Conservation (phyloP, 2,888 invertebrate genomes). For the Corbicula japonica region DNA sequence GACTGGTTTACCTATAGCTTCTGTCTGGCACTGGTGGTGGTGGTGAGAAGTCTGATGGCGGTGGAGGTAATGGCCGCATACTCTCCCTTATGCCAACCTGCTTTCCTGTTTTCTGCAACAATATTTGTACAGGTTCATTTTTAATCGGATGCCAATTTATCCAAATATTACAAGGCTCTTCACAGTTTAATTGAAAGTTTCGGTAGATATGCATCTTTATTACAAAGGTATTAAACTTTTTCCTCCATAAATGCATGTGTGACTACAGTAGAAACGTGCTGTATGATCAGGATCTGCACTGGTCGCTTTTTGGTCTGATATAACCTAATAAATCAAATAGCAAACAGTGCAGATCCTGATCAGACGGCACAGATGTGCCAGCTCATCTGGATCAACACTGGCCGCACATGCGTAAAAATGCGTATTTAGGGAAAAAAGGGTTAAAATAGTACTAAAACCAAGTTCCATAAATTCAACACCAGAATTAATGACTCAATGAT, state of each 20-base stretch:
- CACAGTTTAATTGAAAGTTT: background rate
- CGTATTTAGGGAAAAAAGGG: too few species aligned
- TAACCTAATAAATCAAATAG: too few species aligned
- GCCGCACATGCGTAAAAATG: too few species aligned
- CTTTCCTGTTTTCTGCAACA: conserved; percentile 39
- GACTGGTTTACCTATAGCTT: conserved; percentile 61
- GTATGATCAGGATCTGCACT: too few species aligned
- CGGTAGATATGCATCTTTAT: background rate
- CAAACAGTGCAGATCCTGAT: too few species aligned
- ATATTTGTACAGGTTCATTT: background rate
- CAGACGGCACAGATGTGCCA: too few species aligned
- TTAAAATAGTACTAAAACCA: too few species aligned
- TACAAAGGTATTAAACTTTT: background rate
- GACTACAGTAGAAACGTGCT: too few species aligned
- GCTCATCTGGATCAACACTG: too few species aligned
- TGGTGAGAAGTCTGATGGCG: conserved; percentile 20
- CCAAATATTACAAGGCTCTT: background rate
- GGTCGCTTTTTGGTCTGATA: too few species aligned
- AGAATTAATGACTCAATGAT: too few species aligned
- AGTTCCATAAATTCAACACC: too few species aligned
- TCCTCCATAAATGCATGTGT: background rate
- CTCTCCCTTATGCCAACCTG: conserved; percentile 16
- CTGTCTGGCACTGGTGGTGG: conserved; percentile 68
- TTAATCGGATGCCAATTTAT: background rate
- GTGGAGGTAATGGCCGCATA: conserved; percentile 46